Evolutionary conservation across 2,113 vertebrate genomes (phyloP).

Genomic region (Gallinago media): DNA sequence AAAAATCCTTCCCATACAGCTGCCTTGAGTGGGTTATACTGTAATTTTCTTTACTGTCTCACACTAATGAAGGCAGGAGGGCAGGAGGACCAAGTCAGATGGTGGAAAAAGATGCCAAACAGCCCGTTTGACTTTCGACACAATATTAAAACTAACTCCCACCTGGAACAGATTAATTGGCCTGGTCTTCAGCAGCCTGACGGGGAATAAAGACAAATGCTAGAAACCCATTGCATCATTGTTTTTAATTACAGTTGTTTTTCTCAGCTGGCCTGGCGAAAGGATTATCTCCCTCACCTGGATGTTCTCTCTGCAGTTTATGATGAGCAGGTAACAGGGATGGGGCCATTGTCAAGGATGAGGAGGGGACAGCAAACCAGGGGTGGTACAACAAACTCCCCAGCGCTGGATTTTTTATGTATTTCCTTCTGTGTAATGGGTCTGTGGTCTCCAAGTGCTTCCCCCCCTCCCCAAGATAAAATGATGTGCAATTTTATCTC

Average conservation of each 20-base stretch:
- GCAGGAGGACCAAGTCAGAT: slow-evolving; percentile 50
- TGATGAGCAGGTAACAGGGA: background rate
- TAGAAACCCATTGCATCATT: background rate
- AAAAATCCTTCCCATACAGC: background rate
- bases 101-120: background rate
- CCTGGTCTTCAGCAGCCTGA: background rate
- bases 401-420: background rate
- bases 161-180: slow-evolving; percentile 22
- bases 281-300: background rate
- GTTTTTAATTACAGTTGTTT: slow-evolving; percentile 9
- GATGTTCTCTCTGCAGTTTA: background rate
- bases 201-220: slow-evolving; percentile 6
- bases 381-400: background rate
- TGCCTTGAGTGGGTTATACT: slow-evolving; percentile 16
- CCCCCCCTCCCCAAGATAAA: too few species aligned
- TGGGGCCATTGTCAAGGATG: background rate
- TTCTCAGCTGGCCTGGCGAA: background rate
- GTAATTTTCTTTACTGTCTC: slow-evolving; percentile 59
- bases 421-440: background rate
- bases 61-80: slow-evolving; percentile 62
- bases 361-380: background rate
- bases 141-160: background rate
- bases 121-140: slow-evolving; percentile 8
- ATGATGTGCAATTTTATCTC: fast-evolving
- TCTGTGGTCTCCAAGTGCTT: background rate